Percentiles rank a stretch among this genome's conserved stretches.
phyloP scores from a whole-genome alignment of 2,113 vertebrate species.

The Corythaixoides concolor region DNA sequence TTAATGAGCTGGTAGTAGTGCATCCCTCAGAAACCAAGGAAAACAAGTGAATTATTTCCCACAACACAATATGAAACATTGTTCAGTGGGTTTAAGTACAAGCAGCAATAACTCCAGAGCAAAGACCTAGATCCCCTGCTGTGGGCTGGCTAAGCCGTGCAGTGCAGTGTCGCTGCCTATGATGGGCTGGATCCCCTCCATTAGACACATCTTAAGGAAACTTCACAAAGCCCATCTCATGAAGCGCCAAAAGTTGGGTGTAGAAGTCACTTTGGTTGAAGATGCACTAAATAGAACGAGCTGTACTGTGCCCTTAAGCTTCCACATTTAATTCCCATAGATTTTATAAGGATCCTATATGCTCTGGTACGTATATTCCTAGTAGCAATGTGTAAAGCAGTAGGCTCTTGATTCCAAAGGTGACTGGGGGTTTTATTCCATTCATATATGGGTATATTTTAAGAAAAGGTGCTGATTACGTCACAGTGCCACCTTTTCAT shows the following conservation, averaged over 20 bases:
- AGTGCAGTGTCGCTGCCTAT: rapidly evolving
- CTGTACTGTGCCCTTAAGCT: background rate
- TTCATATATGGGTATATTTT: background rate
- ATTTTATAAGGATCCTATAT: background rate
- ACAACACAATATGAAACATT: background rate
- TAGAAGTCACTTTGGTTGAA: background rate
- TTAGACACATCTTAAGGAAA: background rate
- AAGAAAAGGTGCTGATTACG: background rate
- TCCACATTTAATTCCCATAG: background rate
- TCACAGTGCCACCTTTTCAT: background rate
- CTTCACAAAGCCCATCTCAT: background rate
- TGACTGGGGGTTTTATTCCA: background rate
- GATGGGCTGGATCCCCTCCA: background rate
- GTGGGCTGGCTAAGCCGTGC: background rate
- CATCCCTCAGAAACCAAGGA: background rate
- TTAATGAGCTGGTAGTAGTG: background rate
- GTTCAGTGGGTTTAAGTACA: background rate
- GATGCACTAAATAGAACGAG: background rate
- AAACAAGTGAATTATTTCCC: background rate
- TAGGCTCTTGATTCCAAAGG: background rate
- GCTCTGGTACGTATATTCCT: background rate
- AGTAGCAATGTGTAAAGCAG: background rate
- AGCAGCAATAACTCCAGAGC: background rate
- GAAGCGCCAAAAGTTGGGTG: background rate
- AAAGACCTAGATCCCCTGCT: background rate